Percentiles rank a stretch among this genome's conserved stretches.
Evolutionary conservation across 2,113 vertebrate species (phyloP).

Genomic region (Datnioides undecimradiatus): DNA sequence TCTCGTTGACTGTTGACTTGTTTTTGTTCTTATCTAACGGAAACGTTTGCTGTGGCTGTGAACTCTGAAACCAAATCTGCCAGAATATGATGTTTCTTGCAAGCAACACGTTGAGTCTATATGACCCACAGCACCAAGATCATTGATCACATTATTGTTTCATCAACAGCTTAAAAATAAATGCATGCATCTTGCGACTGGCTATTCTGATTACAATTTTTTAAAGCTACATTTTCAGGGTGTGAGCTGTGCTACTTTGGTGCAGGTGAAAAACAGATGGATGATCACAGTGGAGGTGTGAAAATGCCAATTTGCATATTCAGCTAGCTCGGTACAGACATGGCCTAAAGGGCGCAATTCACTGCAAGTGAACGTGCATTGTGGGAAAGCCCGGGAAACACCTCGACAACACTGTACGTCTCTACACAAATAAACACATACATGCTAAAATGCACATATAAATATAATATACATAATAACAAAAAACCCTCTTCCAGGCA

Average conservation of each 20-base stretch:
- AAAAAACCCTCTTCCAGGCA: too few species aligned
- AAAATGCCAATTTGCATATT: background rate
- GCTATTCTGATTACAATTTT: too few species aligned
- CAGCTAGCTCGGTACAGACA: background rate
- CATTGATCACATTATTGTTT: background rate
- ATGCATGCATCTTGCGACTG: background rate
- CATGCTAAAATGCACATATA: background rate
- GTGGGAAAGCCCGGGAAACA: background rate
- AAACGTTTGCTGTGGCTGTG: background rate
- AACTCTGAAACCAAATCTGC: background rate
- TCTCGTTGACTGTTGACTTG: background rate
- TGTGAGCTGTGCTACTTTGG: background rate
- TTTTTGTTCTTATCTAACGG: too few species aligned
- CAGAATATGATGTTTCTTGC: background rate
- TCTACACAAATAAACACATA: background rate
- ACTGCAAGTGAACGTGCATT: background rate
- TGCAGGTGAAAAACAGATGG: background rate
- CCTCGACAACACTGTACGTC: too few species aligned
- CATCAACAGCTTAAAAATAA: background rate
- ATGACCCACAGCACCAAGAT: background rate
- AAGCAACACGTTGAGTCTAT: background rate
- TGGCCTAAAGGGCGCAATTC: background rate
- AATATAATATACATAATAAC: too few species aligned
- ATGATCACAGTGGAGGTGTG: background rate
- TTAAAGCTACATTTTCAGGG: too few species aligned